These are phyloP conservation scores for Hydropotes inermis DNA, from an alignment of 2,113 vertebrate species.

Conservation along the genomic window DNA sequence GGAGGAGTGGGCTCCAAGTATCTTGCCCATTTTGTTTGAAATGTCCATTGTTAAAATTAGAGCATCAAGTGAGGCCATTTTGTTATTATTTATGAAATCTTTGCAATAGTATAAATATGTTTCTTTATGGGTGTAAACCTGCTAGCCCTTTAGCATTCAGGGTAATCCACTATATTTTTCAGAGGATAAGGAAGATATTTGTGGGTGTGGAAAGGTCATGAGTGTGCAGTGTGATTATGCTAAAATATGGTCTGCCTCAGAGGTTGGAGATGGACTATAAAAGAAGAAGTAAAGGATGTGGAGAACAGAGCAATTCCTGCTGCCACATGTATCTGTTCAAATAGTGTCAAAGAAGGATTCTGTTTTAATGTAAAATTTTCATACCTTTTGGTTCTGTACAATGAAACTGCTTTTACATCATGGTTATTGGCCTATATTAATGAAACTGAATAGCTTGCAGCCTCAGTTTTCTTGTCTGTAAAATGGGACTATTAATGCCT, in stretches of 20 bases:
- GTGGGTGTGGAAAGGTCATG: neutral
- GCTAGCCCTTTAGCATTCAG: neutral
- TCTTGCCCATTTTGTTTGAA: constrained; percentile 13
- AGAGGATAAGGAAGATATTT: neutral
- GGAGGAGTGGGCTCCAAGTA: neutral
- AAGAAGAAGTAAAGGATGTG: neutral
- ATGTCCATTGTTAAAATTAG: neutral
- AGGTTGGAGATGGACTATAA: neutral
- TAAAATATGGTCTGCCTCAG: neutral
- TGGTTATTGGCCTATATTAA: neutral
- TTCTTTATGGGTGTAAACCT: neutral
- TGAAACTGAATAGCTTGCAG: neutral
- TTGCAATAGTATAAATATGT: neutral
- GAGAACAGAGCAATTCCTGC: neutral
- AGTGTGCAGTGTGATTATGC: neutral
- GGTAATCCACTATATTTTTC: neutral
- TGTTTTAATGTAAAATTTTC: neutral
- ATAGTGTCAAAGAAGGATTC: neutral
- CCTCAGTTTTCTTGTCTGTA: neutral
- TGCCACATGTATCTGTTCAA: neutral
- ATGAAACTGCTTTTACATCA: neutral
- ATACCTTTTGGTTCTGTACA: neutral
- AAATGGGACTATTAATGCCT: neutral
- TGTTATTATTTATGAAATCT: neutral
- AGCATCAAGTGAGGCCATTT: neutral